Evolutionary conservation across 2,888 invertebrate genomes (phyloP).

Genomic region (Meandrusa payeni): DNA sequence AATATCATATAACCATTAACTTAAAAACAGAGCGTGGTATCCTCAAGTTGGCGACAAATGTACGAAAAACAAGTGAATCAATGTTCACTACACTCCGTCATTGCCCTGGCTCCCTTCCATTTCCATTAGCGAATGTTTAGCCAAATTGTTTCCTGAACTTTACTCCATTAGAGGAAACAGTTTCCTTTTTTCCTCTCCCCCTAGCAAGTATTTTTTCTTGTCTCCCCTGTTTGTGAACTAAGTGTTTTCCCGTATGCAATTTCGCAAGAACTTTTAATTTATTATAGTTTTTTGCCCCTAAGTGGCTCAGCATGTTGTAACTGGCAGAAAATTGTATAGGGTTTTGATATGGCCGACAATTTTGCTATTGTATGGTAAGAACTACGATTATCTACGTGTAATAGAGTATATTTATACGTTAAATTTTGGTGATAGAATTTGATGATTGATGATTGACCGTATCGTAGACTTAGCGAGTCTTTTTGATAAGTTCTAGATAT

Average conservation of each 20-base stretch:
- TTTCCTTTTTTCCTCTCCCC: conserved; percentile 69
- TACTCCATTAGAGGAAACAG: conserved; percentile 61
- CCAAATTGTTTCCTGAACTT: conserved; percentile 77
- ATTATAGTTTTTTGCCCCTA: conserved; percentile 2
- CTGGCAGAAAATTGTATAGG: no score
- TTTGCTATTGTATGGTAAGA: no score
- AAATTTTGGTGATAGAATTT: no score
- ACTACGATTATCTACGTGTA: no score
- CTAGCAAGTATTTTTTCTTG: conserved; percentile 62
- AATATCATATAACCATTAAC: conserved; percentile 4
- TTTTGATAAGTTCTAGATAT: no score
- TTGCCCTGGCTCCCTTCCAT: conserved; percentile 70
- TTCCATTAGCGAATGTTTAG: conserved; percentile 79
- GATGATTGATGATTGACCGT: no score
- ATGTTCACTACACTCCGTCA: conserved; percentile 38
- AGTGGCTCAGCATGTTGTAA: conserved; percentile 2
- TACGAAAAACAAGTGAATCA: conserved; percentile 62
- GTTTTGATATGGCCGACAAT: no score
- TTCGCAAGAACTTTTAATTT: conserved; percentile 28
- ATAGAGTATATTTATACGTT: no score
- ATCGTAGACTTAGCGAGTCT: no score
- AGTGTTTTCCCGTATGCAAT: conserved; percentile 57
- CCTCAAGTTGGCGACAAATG: conserved; percentile 61
- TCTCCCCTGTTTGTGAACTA: conserved; percentile 48
- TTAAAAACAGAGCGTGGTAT: conserved; percentile 33